These are phyloP conservation scores for Forpus xanthops DNA, from an alignment of 2,797 vertebrate genomes.

Conservation along the genomic window DNA sequence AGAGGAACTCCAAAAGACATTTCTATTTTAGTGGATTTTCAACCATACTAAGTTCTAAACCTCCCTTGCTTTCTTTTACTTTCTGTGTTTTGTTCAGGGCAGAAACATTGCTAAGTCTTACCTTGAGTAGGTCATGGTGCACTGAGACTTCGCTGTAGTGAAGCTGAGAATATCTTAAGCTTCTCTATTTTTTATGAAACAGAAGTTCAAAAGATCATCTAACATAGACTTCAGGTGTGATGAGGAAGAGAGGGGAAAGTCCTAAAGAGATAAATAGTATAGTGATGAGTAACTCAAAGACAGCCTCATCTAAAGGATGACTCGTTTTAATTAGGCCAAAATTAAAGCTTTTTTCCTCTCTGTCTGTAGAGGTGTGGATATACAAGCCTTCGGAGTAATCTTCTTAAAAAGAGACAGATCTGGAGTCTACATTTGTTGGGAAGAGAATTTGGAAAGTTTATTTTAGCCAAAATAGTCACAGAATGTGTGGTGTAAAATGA, in stretches of 20 bases:
- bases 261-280: conserved; percentile 17
- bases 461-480: neutral
- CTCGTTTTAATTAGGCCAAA: conserved; percentile 13
- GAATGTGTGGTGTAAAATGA: neutral
- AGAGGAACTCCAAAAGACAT: neutral
- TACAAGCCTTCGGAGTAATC: neutral
- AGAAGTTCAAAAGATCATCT: conserved; percentile 51
- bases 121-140: neutral
- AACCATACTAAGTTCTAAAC: neutral
- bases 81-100: neutral
- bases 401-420: neutral
- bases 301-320: neutral
- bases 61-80: neutral
- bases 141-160: conserved; percentile 15
- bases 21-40: neutral
- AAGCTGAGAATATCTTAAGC: conserved; percentile 38
- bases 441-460: neutral
- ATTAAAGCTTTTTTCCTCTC: neutral
- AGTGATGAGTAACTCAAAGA: conserved; percentile 9
- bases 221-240: neutral
- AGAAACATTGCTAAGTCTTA: neutral
- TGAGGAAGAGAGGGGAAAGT: conserved; percentile 23
- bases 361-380: neutral
- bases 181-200: conserved; percentile 60
- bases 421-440: neutral